Base-by-base conservation (phyloP, 2,888 invertebrate species). In the Acanthacorydalis orientalis region DNA sequence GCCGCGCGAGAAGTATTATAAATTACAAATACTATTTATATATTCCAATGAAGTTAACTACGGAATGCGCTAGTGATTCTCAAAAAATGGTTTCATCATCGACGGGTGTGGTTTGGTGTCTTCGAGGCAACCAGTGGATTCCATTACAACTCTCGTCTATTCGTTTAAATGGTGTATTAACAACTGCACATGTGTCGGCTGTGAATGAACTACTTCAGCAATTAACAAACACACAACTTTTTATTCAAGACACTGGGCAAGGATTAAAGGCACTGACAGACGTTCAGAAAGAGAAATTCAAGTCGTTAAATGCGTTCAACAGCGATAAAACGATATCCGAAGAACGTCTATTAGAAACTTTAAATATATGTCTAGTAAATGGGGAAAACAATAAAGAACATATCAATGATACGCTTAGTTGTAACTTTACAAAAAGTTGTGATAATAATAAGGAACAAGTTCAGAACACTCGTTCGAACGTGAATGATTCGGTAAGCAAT, bases 101-200 rank as follows among this genome's bases (percentile, higher is more conserved):
- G 64, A 74, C 74, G 64, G 57, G 60, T 50, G 77, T 78, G 57
- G 77, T 78, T 62, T 78, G 77, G 78, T 78, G 77, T 69, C 69
- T 74, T 62, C 74, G 77, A 64, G 75, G 77, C 68, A 75, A 78
- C 66, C 74, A 74, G 62, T 75, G 77, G 70, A 73, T 77, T 61
- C 78, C 79, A 54, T 72, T 78, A 53, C 77, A 78, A 62, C 69
- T 79, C 55, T 77, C 77, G 50, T 77, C 78, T 57, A 77, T 79
- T 54, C 69, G 77, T 56, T 69, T 79, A 57, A 77, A 78, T 62
- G 78, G 78, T 51, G 73, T 73, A 50, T 69, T 78, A 51, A 78
- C 78, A 31, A 74, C 76, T 56, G 77, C 77, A 44, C 78, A 78
- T 57, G 76, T 77, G 68, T 73, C 75, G 48, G 76, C 77, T 49